Evolutionary conservation across 2,888 invertebrate genomes (phyloP).

Genomic region (Rhamnusium bicolor): DNA sequence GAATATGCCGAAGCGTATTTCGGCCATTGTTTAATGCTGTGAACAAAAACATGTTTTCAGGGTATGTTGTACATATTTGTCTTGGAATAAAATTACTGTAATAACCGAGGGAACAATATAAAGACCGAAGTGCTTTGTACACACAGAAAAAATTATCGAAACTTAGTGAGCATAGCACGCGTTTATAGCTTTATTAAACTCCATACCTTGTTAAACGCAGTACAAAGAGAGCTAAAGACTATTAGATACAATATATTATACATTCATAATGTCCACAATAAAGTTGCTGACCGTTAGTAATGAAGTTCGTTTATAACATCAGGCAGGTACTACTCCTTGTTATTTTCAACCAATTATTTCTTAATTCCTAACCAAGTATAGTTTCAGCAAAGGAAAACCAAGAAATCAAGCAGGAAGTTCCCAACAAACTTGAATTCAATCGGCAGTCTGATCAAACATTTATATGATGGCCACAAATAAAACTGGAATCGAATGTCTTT

Average conservation of each 20-base stretch:
- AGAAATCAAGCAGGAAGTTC: conserved; percentile 22
- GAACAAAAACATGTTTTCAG: no score
- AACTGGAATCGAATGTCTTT: conserved; percentile 9
- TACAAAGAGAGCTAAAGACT: conserved; percentile 11
- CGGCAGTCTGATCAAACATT: conserved; percentile 28
- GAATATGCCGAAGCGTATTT: no score
- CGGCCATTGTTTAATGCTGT: no score
- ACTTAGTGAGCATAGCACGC: not conserved
- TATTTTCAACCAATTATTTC: conserved; percentile 42
- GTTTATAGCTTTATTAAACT: conserved; percentile 22
- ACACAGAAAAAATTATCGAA: not conserved
- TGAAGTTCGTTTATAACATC: conserved; percentile 34
- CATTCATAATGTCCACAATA: conserved; percentile 40
- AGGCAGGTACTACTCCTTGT: conserved; percentile 36
- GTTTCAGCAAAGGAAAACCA: conserved; percentile 21
- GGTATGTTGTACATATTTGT: not conserved
- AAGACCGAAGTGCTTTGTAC: no score
- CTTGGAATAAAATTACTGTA: not conserved
- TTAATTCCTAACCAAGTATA: conserved; percentile 42
- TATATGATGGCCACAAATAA: conserved; percentile 26
- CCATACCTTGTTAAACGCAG: not conserved
- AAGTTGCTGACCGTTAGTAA: conserved; percentile 36
- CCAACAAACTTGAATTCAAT: conserved; percentile 29
- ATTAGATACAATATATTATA: conserved; percentile 37
- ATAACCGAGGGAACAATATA: not conserved